Conservation (phyloP, 2,113 vertebrate genomes). For the Gadus macrocephalus region DNA sequence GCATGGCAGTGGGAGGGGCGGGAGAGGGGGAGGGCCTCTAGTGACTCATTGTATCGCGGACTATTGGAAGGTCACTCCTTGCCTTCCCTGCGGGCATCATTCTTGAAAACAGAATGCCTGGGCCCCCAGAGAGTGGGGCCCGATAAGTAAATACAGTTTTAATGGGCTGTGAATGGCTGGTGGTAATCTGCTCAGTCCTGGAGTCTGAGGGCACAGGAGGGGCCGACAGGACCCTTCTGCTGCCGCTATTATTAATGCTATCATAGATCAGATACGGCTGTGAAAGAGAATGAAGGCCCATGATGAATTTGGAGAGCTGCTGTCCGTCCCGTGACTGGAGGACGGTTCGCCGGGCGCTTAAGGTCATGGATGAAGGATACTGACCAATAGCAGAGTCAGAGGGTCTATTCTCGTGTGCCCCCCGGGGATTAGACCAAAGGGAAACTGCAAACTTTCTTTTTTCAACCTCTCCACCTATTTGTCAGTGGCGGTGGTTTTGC, state of each 20-base stretch:
- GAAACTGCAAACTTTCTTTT: too few species aligned
- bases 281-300: slow-evolving; percentile 56
- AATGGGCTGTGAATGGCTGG: slow-evolving; percentile 67
- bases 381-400: slow-evolving; percentile 38
- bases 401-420: slow-evolving; percentile 20
- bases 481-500: too few species aligned
- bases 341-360: slow-evolving; percentile 44
- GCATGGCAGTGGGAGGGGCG: too few species aligned
- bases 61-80: slow-evolving; percentile 62
- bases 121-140: slow-evolving; percentile 46
- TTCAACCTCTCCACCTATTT: too few species aligned
- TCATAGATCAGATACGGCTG: slow-evolving; percentile 73
- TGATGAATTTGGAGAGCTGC: slow-evolving; percentile 63
- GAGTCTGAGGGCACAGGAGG: slow-evolving; percentile 52
- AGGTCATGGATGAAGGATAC: slow-evolving; percentile 64
- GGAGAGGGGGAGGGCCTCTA: neutral
- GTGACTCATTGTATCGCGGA: slow-evolving; percentile 30
- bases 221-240: slow-evolving; percentile 51
- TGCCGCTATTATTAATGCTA: slow-evolving; percentile 72
- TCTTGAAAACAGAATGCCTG: slow-evolving; percentile 63
- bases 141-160: slow-evolving; percentile 77
- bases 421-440: too few species aligned
- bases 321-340: slow-evolving; percentile 50
- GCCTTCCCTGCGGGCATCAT: slow-evolving; percentile 58
- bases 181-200: slow-evolving; percentile 58